A percentile compares a stretch with the other conserved stretches of the same genome.
Conservation (phyloP, 2,113 vertebrate genomes). For the Rhea pennata region DNA sequence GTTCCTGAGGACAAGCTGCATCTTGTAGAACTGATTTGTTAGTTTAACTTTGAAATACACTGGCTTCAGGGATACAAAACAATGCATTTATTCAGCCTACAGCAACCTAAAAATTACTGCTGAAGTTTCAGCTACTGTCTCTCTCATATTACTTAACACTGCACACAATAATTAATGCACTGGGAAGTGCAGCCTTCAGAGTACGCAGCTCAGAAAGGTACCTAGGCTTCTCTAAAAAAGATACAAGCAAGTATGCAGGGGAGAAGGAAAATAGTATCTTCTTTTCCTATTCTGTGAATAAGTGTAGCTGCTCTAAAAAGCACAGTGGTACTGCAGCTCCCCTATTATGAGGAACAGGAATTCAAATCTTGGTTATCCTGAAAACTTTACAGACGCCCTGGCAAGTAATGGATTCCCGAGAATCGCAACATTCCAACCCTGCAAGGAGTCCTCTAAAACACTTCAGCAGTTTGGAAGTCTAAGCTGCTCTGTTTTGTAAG, state of each 20-base stretch:
- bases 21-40: not conserved
- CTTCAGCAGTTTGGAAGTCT: not conserved
- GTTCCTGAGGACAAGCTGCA: not conserved
- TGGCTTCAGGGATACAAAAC: not conserved
- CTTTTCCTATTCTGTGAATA: not conserved
- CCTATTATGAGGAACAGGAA: not conserved
- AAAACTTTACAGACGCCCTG: not conserved
- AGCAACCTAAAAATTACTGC: conserved; percentile 1
- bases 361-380: not conserved
- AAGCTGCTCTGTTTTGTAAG: not conserved
- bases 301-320: not conserved
- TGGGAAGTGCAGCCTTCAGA: not conserved
- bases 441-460: not conserved
- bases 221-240: not conserved
- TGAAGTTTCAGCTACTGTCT: not conserved
- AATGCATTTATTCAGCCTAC: conserved; percentile 14
- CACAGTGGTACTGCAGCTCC: rapidly evolving
- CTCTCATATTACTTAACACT: not conserved
- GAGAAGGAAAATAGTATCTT: not conserved
- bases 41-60: not conserved
- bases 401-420: not conserved
- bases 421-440: not conserved
- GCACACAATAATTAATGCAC: not conserved
- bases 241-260: not conserved
- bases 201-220: not conserved